These are phyloP conservation scores for Carabus problematicus DNA, from an alignment of 2,888 invertebrate species.

Conservation along the genomic window DNA sequence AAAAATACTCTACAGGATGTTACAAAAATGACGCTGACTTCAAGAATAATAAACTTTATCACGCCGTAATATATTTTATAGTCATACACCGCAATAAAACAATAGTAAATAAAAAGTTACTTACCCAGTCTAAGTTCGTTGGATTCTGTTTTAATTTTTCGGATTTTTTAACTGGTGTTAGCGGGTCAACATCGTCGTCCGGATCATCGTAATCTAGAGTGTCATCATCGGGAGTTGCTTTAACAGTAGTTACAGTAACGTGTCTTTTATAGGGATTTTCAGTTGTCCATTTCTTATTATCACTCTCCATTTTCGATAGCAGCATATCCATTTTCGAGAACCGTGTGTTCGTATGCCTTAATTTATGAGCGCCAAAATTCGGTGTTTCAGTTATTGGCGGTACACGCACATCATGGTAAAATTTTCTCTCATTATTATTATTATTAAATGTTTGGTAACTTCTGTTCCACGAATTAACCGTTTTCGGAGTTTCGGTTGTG, in stretches of 20 bases:
- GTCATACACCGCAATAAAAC: too few relatives aligned
- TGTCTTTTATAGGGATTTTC: conserved; percentile 6
- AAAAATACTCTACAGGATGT: too few relatives aligned
- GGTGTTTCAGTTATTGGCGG: conserved; percentile 6
- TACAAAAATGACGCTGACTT: too few relatives aligned
- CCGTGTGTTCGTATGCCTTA: conserved; percentile 28
- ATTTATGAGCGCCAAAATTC: conserved; percentile 11
- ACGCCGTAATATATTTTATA: too few relatives aligned
- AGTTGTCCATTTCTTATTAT: neutral
- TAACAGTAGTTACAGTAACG: neutral
- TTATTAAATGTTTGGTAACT: conserved; percentile 22
- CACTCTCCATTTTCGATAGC: neutral
- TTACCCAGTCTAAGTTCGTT: neutral
- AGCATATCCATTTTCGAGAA: conserved; percentile 33
- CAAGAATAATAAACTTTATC: too few relatives aligned
- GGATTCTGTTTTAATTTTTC: neutral
- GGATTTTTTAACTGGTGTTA: neutral
- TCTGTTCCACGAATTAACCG: conserved; percentile 12
- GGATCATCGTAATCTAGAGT: neutral
- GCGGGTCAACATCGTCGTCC: neutral
- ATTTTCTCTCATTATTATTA: conserved; percentile 5
- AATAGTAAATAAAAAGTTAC: neutral
- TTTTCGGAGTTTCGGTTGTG: conserved; percentile 2
- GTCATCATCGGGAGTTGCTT: neutral
- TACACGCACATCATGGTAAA: conserved; percentile 7